Evolutionary conservation across 2,797 vertebrate species (phyloP).

Genomic region (Otus scops): DNA sequence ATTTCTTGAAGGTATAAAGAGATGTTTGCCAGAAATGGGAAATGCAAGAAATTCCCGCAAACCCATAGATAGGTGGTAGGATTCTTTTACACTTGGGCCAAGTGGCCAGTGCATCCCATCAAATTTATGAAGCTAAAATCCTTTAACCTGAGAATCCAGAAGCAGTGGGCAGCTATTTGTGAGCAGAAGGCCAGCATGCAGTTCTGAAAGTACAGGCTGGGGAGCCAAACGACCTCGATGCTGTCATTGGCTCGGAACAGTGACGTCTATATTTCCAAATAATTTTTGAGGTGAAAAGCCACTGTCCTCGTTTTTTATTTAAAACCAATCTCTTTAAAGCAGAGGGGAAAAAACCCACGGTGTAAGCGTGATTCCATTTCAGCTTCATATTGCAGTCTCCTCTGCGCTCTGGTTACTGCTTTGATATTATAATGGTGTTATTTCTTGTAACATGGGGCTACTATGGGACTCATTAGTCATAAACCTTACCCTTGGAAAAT

Average conservation of each 20-base stretch:
- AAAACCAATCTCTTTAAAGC: conserved; percentile 28
- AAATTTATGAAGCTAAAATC: not conserved
- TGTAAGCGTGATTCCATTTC: not conserved
- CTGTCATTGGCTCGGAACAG: not conserved
- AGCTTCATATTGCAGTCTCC: not conserved
- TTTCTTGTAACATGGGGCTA: conserved; percentile 30
- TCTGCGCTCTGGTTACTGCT: not conserved
- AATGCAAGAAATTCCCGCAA: not conserved
- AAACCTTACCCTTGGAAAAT: conserved; percentile 46
- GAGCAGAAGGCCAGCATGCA: not conserved
- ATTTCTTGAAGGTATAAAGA: not conserved
- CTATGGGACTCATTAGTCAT: conserved; percentile 56
- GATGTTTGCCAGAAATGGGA: not conserved
- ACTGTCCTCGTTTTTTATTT: conserved; percentile 40
- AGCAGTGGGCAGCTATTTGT: not conserved
- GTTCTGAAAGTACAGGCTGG: not conserved
- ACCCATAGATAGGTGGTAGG: not conserved
- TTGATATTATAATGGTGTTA: conserved; percentile 45
- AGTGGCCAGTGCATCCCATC: not conserved
- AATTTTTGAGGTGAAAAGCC: not conserved
- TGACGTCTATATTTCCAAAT: not conserved
- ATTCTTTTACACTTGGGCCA: not conserved
- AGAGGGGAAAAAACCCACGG: not conserved
- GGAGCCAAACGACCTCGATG: not conserved
- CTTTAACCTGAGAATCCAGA: not conserved